phyloP scores from a whole-genome alignment of 1,140 invertebrate genomes.

The Lucilia sericata region DNA sequence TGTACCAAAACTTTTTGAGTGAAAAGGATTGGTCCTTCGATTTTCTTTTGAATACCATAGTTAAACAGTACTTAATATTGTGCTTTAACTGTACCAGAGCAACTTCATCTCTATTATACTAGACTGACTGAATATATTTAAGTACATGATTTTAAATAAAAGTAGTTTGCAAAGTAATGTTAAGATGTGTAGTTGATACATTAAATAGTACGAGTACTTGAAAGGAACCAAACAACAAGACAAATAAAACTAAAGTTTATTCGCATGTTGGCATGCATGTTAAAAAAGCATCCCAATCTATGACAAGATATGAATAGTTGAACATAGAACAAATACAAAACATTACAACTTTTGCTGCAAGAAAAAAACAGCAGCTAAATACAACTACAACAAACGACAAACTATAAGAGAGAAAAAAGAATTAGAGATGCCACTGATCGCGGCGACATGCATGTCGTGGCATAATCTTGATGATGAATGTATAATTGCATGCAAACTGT shows the following conservation, averaged over 20 bases:
- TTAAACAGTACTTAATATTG: too few relatives aligned
- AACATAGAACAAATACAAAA: constrained; percentile 41
- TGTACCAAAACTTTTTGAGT: too few relatives aligned
- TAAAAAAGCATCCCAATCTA: constrained; percentile 37
- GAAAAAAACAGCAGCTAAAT: not conserved
- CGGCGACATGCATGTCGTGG: constrained; percentile 63
- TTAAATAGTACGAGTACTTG: not conserved
- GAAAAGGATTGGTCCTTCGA: too few relatives aligned
- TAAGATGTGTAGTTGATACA: constrained; percentile 2
- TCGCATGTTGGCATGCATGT: constrained; percentile 43
- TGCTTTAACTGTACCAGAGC: too few relatives aligned
- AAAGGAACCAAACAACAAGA: not conserved
- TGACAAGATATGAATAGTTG: constrained; percentile 39
- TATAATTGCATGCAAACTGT: constrained; percentile 60
- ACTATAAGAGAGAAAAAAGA: constrained; percentile 22
- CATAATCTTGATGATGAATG: constrained; percentile 68
- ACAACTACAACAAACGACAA: not conserved
- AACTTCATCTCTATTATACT: too few relatives aligned
- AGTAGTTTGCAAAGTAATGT: constrained; percentile 12
- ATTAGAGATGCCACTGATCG: constrained; percentile 42
- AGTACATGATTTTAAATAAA: not conserved
- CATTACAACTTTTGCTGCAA: not conserved
- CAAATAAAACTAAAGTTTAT: constrained; percentile 2
- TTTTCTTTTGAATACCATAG: too few relatives aligned
- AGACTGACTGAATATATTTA: too few relatives aligned